Evolutionary conservation across 2,888 invertebrate genomes (phyloP), one percentile per base, ranked within the genome.

Genomic region (Lasiommata megera): DNA sequence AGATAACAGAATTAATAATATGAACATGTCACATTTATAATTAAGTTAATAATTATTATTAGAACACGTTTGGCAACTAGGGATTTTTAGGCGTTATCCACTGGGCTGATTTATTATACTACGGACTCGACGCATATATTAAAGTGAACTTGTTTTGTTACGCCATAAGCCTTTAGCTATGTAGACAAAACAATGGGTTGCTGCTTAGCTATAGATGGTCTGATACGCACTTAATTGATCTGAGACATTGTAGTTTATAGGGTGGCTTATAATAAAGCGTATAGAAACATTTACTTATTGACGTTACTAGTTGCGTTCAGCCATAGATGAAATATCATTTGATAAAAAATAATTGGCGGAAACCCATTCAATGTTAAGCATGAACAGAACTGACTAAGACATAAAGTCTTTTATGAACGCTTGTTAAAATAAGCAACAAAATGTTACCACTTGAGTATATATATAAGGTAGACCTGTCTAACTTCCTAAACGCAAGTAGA

Each of bases 91-190:
- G 28, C 31, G 17, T 41, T 29, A 28, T 38, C 14, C 36, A 28
- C 14, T 38, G 50, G 14, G 14, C 37, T 38, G 36, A 12, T 36
- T 12, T 50, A 9, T 31, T 14, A 44, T 28, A 28, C 29, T 16
- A 16, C 9, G 9, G 16, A 46, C n/a, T 36, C 48, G 48, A 23
- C 23, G 48, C 37, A 48, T 48, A 48, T 23, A 48, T 48, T 37
- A 48, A n/a, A n/a, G 16, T 31, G 46, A 31, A 46, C 46, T 46
- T 31, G 46, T 46, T 46, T 46, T 29, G 46, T 31, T 46, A 29
- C 29, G 46, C 14, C 46, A 31, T 46, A 8, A 16, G 37, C 12
- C 46, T 31, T 16, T 16, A 28, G 46, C 29, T 31, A 14, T 31
- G 46, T 16, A 29, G 46, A 31, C 31, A 46, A 11, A 46, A 46